phyloP scores from a whole-genome alignment of 53 echinoderm and acorn worm species.

The Hippasteria phrygiana region DNA sequence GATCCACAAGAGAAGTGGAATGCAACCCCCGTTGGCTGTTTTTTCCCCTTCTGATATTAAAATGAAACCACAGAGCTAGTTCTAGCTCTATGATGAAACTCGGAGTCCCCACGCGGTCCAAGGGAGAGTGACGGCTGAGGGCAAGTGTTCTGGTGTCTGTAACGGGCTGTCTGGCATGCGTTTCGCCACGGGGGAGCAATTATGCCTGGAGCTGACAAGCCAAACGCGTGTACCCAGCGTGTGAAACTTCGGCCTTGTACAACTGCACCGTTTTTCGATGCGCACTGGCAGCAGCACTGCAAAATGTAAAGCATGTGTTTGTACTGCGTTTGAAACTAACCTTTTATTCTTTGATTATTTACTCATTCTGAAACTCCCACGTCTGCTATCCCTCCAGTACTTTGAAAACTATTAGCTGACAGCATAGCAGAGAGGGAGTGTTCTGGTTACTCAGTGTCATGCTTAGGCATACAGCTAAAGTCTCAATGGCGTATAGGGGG shows the following conservation, averaged over 20 bases:
- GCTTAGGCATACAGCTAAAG: no score
- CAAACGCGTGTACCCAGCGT: constrained; percentile 43
- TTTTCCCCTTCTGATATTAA: constrained; percentile 3
- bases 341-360: not conserved
- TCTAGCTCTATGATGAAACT: no score
- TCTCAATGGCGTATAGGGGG: no score
- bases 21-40: not conserved
- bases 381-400: not conserved
- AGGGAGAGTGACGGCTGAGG: constrained; percentile 23
- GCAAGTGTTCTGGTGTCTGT: constrained; percentile 58
- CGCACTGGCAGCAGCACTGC: not conserved
- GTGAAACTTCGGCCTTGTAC: not conserved
- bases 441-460: no score
- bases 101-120: not conserved
- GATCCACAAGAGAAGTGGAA: constrained; percentile 31
- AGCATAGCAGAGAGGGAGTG: not conserved
- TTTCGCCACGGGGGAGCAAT: constrained; percentile 46
- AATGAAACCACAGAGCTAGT: constrained; percentile 8
- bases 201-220: constrained; percentile 40
- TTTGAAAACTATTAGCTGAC: not conserved
- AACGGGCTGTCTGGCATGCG: constrained; percentile 49
- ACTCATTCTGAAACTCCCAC: not conserved
- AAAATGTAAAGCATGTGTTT: not conserved
- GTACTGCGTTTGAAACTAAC: not conserved
- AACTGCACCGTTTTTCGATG: not conserved